Conservation (phyloP, 1,140 invertebrate genomes). For the Ericerus pela region DNA sequence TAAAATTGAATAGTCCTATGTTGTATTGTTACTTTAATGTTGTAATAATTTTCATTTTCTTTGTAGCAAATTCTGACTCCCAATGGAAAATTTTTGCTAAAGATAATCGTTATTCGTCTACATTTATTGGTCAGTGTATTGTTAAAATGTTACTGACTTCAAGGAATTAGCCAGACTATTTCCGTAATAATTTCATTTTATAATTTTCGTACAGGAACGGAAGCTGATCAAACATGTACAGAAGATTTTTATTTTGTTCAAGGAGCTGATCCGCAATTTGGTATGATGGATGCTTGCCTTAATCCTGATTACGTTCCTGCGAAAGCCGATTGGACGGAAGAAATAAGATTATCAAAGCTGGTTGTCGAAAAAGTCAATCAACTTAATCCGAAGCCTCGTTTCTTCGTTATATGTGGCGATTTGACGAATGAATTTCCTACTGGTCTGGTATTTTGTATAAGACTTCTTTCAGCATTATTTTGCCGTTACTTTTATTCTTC, state of each 20-base stretch:
- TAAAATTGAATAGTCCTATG: too few relatives aligned
- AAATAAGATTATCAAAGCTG: conserved; percentile 31
- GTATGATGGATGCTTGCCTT: conserved; percentile 29
- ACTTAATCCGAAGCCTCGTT: conserved; percentile 36
- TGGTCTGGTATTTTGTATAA: conserved; percentile 20
- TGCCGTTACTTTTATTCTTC: background rate
- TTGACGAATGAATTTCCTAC: conserved; percentile 37
- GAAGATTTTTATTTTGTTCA: conserved; percentile 35
- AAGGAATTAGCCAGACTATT: background rate
- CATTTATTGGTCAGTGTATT: background rate
- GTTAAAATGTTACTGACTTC: background rate
- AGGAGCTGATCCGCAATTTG: conserved; percentile 39
- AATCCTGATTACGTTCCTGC: conserved; percentile 30
- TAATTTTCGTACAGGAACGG: background rate
- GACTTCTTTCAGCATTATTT: background rate
- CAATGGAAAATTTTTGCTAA: background rate
- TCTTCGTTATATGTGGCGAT: conserved; percentile 42
- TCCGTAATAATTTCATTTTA: background rate
- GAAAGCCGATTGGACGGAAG: conserved; percentile 34
- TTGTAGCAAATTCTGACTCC: background rate
- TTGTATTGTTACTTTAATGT: too few relatives aligned
- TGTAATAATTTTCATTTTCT: too few relatives aligned
- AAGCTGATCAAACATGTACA: conserved; percentile 24
- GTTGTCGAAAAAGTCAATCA: conserved; percentile 34
- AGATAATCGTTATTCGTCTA: background rate